A percentile compares a stretch with the other conserved stretches of the same genome.
Conservation (phyloP, 2,888 invertebrate genomes). For the Hydropsyche betteni region DNA sequence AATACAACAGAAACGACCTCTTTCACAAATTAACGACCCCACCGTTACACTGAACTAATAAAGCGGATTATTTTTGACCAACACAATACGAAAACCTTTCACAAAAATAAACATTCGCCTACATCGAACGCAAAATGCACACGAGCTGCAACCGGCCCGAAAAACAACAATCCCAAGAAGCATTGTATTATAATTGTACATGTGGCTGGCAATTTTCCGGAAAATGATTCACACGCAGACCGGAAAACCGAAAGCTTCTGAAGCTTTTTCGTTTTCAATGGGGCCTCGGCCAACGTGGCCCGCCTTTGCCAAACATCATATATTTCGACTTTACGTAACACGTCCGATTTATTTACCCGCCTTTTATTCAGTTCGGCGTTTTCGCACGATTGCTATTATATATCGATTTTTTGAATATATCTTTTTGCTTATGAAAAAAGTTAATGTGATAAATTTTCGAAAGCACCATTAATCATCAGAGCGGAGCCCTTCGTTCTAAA, state of each 20-base stretch:
- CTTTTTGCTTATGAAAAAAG: no score
- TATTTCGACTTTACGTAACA: no score
- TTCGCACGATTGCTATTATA: no score
- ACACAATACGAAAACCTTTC: background rate
- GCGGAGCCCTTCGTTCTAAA: slow-evolving; percentile 15
- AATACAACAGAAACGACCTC: slow-evolving; percentile 11
- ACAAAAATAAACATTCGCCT: background rate
- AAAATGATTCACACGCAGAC: slow-evolving; percentile 26
- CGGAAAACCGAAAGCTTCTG: slow-evolving; percentile 22
- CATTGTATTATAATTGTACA: slow-evolving; percentile 27
- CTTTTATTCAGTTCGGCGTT: no score
- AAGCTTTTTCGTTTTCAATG: slow-evolving; percentile 28
- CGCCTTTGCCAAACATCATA: slow-evolving; percentile 23
- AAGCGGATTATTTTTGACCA: background rate
- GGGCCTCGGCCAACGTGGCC: slow-evolving; percentile 13
- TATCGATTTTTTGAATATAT: no score
- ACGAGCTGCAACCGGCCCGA: background rate
- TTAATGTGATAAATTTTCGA: no score
- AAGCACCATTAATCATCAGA: slow-evolving; percentile 1
- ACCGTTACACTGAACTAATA: background rate
- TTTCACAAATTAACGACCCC: slow-evolving; percentile 3
- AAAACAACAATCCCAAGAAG: background rate
- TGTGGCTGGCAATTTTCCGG: slow-evolving; percentile 33
- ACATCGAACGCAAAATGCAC: background rate
- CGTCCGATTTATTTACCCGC: no score